phyloP scores from a whole-genome alignment of 2,113 vertebrate species.

The Blennius ocellaris region DNA sequence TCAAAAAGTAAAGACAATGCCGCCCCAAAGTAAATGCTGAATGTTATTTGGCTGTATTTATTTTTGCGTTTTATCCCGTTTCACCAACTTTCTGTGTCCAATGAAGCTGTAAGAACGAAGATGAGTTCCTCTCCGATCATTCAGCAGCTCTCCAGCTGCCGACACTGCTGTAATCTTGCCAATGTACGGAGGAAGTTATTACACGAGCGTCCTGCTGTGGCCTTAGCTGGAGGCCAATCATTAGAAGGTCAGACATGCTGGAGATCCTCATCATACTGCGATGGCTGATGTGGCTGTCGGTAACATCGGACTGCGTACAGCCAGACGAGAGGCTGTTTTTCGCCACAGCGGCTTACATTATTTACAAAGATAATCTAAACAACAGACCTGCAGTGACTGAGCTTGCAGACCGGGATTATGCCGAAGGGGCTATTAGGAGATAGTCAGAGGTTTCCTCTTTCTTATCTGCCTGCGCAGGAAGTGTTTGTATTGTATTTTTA shows the following conservation, averaged over 20 bases:
- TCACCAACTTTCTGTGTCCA: slow-evolving; percentile 13
- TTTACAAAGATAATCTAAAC: slow-evolving; percentile 37
- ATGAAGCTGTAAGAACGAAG: slow-evolving; percentile 10
- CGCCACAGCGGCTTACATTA: slow-evolving; percentile 38
- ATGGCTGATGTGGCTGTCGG: slow-evolving; percentile 46
- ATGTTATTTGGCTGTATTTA: slow-evolving; percentile 28
- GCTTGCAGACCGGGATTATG: neutral
- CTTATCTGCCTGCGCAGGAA: slow-evolving; percentile 16
- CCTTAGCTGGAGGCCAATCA: slow-evolving; percentile 57
- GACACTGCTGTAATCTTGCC: slow-evolving; percentile 53
- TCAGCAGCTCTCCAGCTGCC: slow-evolving; percentile 47
- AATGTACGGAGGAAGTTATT: slow-evolving; percentile 56
- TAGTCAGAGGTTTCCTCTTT: neutral
- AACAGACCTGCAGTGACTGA: neutral
- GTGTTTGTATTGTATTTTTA: slow-evolving; percentile 24
- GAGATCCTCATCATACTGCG: slow-evolving; percentile 63
- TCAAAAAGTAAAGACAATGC: slow-evolving; percentile 32
- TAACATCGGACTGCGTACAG: slow-evolving; percentile 7
- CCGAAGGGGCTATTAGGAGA: slow-evolving; percentile 14
- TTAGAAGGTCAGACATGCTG: slow-evolving; percentile 71
- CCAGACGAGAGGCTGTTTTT: slow-evolving; percentile 28
- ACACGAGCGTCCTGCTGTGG: slow-evolving; percentile 61
- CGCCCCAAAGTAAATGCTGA: slow-evolving; percentile 18
- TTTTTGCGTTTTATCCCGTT: neutral
- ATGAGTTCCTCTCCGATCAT: slow-evolving; percentile 55